A percentile compares a stretch with the other conserved stretches of the same genome.
Conservation (phyloP, 37 sponge, comb jelly and placozoan species). For the Halisarca cf. caerulea region DNA sequence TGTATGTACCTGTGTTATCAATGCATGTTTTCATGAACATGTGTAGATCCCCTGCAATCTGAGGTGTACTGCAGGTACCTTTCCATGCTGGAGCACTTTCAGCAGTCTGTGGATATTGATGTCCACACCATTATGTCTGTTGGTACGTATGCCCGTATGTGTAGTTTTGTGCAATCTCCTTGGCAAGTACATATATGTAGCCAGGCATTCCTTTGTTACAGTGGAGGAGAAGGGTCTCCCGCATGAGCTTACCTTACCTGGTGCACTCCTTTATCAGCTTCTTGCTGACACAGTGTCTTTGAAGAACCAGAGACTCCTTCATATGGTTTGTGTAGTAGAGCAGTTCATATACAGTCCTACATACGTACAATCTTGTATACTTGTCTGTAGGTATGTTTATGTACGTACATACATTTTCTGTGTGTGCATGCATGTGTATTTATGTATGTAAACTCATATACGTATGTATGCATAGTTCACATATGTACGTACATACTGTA, state of each 20-base stretch:
- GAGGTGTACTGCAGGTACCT: constrained; percentile 21
- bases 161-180: neutral
- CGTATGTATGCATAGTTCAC: too few species aligned
- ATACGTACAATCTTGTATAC: neutral
- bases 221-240: neutral
- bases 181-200: too few species aligned
- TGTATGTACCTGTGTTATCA: neutral
- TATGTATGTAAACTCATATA: too few species aligned
- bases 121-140: neutral
- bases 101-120: neutral
- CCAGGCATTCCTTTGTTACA: too few species aligned
- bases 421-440: constrained; percentile 10
- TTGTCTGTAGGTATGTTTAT: neutral
- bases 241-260: neutral
- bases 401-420: too few species aligned
- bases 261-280: constrained; percentile 17
- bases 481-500: too few species aligned
- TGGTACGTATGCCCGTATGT: neutral
- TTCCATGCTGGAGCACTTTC: constrained; percentile 2
- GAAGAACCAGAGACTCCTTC: constrained; percentile 49
- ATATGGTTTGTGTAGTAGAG: constrained; percentile 4
- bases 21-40: neutral
- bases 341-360: too few species aligned
- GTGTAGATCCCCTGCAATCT: constrained; percentile 19
- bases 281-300: constrained; percentile 46